phyloP scores from a whole-genome alignment of 2,888 invertebrate genomes.

The Teinopalpus imperialis region DNA sequence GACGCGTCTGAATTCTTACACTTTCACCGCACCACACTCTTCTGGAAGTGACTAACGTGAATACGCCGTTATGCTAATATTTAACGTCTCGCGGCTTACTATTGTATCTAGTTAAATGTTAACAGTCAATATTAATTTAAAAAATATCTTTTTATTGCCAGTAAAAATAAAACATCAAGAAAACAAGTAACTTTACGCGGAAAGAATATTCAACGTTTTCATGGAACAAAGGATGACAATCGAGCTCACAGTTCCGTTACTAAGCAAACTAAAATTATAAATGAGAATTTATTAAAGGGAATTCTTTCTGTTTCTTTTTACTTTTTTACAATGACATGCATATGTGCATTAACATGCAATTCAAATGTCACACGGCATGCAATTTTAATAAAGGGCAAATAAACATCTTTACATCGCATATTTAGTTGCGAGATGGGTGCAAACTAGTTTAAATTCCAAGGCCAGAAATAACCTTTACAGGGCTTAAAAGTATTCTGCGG shows the following conservation, averaged over 20 bases:
- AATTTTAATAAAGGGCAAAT: constrained; percentile 17
- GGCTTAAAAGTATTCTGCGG: constrained; percentile 14
- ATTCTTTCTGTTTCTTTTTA: not conserved
- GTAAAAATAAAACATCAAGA: too few relatives aligned
- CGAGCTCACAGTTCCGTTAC: too few relatives aligned
- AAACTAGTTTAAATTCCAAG: constrained; percentile 26
- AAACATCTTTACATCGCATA: constrained; percentile 16
- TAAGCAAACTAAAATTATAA: too few relatives aligned
- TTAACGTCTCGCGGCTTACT: constrained; percentile 37
- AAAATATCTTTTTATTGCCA: too few relatives aligned
- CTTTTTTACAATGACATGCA: not conserved
- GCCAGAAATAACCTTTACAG: constrained; percentile 22
- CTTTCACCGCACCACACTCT: constrained; percentile 54
- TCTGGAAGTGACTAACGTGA: constrained; percentile 29
- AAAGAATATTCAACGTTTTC: too few relatives aligned
- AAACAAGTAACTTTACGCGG: too few relatives aligned
- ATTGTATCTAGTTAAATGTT: too few relatives aligned
- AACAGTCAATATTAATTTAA: too few relatives aligned
- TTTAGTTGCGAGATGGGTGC: constrained; percentile 14
- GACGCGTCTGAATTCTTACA: constrained; percentile 56
- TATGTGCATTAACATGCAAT: constrained; percentile 11
- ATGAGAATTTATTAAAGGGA: not conserved
- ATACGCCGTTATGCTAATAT: constrained; percentile 49
- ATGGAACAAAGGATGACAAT: too few relatives aligned
- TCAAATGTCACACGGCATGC: constrained; percentile 20